Evolutionary conservation across 1,140 invertebrate genomes (phyloP), one percentile per base, ranked within the genome.

Genomic region (Cataglyphis hispanica): DNA sequence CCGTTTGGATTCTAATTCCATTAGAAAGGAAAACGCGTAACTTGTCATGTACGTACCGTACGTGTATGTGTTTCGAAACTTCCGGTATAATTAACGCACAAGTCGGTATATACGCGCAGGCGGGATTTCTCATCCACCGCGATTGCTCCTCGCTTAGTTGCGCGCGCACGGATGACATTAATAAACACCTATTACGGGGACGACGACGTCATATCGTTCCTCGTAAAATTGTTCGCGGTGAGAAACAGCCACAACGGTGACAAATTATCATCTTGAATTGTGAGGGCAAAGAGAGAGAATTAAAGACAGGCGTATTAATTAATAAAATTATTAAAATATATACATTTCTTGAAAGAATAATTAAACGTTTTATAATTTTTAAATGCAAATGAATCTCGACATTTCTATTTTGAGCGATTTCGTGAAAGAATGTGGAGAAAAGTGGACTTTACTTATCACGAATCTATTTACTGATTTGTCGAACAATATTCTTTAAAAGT

Each of bases 21-120:
- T 89, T 80, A 56, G 69, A 87, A 86, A 85, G 77, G 86, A 66
- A 86, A 88, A 81, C 70, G 46, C 46, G 37, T 83, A 61, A 70
- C 85, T 50, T 84, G 27, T 60, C 40, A 50, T 19, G 46, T 31
- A 43, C 10, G 50, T 53, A 53, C 50, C 10, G 50, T 53, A 53
- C 50, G 7, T 19, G 22, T 46, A 22, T 10, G 43, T 10, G 25
- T 80, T 89, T 86, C 61, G 40, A 85, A 81, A 89, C 53, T 72
- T 81, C 74, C 86, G 81, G 19, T 69, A 76, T 77, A 83, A 86
- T 87, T 85, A 74, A 86, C 60, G 80, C 46, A 46, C 37, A 37
- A 74, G 70, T 46, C 66, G 34, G 61, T 50, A n/a, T n/a, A n/a
- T n/a, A 53, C 46, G 50, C 27, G 61, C 50, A 50, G 64, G 67